Evolutionary conservation across 2,888 invertebrate species (phyloP), one percentile per base, ranked within the genome.

Genomic region (Drosophila koepferae): DNA sequence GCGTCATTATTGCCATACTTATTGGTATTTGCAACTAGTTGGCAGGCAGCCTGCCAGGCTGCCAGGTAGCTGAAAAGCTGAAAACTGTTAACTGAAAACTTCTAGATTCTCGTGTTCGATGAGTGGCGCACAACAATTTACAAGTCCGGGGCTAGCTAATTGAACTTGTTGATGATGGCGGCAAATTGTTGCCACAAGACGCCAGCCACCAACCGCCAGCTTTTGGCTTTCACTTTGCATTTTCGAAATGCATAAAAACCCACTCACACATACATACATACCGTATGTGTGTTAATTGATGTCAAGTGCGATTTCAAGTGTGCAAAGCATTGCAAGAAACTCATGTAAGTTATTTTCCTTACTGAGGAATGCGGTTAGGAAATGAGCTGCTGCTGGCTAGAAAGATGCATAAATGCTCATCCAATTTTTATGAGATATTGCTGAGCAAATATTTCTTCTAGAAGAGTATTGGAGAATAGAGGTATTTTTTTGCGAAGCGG

Each of bases 51-150:
- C 40, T 3, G 41, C n/a, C n/a, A 41, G 43, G 10, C 43, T 18
- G 36, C 12, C 14, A 51, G 34, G 34, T 18, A 18, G 18, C 51
- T 28, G 46, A 53, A 79, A 84, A 74, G 16, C 46, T 31, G 49
- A 51, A 49, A 7, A 46, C 46, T 23, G 28, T n/a, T n/a, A 43
- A 28, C 3, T 31, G 51, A 51, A 81, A 87, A 75, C 71, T 82
- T 80, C 61, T 66, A 43, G 80, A 80, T 72, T 75, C 73, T 82
- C 87, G 63, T 69, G 73, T 84, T 84, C 87, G 75, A 80, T 82
- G 73, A 67, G 69, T 55, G 63, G 41, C 55, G 44, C 60, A 67
- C 69, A 58, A 67, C 62, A 82, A 80, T 51, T 78, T 82, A 36
- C 36, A 38, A 58, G 55, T 63, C 51, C 3, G 34, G 38, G 38